Evolutionary conservation across 2,888 invertebrate species (phyloP).

Genomic region (Subacronicta megacephala): DNA sequence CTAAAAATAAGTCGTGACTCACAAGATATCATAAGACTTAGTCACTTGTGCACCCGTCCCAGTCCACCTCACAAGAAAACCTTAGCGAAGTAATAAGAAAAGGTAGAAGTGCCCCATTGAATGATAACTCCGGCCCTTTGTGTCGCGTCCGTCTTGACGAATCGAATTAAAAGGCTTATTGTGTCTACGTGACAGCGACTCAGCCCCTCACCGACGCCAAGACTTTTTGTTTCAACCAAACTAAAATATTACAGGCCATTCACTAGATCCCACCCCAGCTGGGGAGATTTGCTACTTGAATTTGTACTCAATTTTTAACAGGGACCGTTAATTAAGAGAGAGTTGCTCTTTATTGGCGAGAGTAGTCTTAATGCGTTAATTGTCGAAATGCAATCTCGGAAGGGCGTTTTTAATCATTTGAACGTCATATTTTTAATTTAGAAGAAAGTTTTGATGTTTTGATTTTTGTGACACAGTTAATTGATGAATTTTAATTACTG

Average conservation of each 20-base stretch:
- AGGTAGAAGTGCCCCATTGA: slow-evolving; percentile 89
- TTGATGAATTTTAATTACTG: slow-evolving; percentile 74
- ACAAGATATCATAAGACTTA: slow-evolving; percentile 47
- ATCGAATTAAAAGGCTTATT: slow-evolving; percentile 90
- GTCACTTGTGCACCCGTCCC: slow-evolving; percentile 65
- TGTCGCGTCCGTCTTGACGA: slow-evolving; percentile 89
- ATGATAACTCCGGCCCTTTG: slow-evolving; percentile 89
- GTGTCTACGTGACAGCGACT: slow-evolving; percentile 88
- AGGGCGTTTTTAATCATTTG: slow-evolving; percentile 84
- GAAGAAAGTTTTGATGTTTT: slow-evolving; percentile 59
- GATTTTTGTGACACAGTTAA: slow-evolving; percentile 66
- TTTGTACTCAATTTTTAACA: slow-evolving; percentile 90
- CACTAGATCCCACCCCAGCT: slow-evolving; percentile 80
- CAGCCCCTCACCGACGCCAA: slow-evolving; percentile 71
- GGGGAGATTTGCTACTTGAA: slow-evolving; percentile 85
- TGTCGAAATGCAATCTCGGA: slow-evolving; percentile 88
- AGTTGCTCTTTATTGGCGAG: slow-evolving; percentile 87
- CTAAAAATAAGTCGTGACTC: slow-evolving; percentile 18
- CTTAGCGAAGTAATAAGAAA: slow-evolving; percentile 88
- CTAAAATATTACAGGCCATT: slow-evolving; percentile 89
- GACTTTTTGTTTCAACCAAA: slow-evolving; percentile 88
- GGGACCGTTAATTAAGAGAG: slow-evolving; percentile 88
- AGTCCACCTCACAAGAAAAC: slow-evolving; percentile 82
- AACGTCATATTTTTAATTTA: slow-evolving; percentile 85
- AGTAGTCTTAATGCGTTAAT: slow-evolving; percentile 88